A percentile compares a stretch with the other conserved stretches of the same genome.
phyloP scores from a whole-genome alignment of 2,113 vertebrate species.

The Poecile atricapillus region DNA sequence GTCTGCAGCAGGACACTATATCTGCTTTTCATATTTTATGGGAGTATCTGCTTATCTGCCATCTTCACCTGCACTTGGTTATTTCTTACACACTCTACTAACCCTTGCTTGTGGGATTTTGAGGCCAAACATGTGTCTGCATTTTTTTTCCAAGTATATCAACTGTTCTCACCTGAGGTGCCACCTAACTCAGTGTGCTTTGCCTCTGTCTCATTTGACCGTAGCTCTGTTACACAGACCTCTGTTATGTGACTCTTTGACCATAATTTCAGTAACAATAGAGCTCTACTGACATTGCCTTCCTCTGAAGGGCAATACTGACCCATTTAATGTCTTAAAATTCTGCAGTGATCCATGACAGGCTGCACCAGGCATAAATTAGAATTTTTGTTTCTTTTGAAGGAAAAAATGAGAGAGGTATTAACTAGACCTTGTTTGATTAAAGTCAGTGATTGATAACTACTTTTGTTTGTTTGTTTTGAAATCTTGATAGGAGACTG shows the following conservation, averaged over 20 bases:
- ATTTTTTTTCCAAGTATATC: background rate
- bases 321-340: constrained; percentile 18
- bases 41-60: background rate
- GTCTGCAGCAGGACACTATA: background rate
- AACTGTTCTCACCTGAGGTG: background rate
- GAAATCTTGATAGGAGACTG: background rate
- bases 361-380: background rate
- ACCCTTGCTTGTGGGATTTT: background rate
- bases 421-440: background rate
- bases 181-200: background rate
- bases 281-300: fast-evolving
- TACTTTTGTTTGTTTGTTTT: background rate
- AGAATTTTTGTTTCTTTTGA: background rate
- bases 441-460: background rate
- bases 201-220: background rate
- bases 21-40: background rate
- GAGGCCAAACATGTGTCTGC: background rate
- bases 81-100: background rate
- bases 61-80: background rate
- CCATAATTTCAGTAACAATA: background rate
- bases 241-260: background rate
- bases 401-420: background rate
- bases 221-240: background rate
- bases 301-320: background rate
- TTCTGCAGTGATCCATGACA: background rate